A percentile compares a stretch with the other conserved stretches of the same genome.
Conservation (phyloP, 1,140 invertebrate genomes). For the Zaprionus africanus region DNA sequence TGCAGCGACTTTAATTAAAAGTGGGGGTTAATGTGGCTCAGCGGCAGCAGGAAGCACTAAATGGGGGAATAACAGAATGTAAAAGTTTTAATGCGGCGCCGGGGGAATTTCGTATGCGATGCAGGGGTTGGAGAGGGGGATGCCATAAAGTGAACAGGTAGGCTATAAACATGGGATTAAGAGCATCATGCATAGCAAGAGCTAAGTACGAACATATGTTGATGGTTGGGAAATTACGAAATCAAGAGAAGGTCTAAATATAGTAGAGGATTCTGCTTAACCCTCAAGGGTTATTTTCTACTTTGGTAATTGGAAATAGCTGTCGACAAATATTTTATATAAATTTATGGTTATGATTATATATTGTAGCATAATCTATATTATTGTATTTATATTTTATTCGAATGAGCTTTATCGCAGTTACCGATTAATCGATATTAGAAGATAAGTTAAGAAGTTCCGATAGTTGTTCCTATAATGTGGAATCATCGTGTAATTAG, state of each 20-base stretch:
- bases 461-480: too few relatives aligned
- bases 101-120: constrained; percentile 26
- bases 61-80: constrained; percentile 24
- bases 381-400: too few relatives aligned
- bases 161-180: constrained; percentile 24
- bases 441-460: too few relatives aligned
- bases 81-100: constrained; percentile 50
- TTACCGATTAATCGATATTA: too few relatives aligned
- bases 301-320: neutral
- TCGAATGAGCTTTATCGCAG: too few relatives aligned
- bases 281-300: neutral
- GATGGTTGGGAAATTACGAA: neutral
- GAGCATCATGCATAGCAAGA: constrained; percentile 1
- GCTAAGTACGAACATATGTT: constrained; percentile 1
- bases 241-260: neutral
- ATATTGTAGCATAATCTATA: too few relatives aligned
- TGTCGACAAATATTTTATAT: neutral
- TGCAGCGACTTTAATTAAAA: constrained; percentile 70
- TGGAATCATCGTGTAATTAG: too few relatives aligned
- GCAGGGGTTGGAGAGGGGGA: neutral
- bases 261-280: neutral
- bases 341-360: neutral
- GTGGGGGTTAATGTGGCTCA: constrained; percentile 15
- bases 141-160: constrained; percentile 43
- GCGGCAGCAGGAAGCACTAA: constrained; percentile 15